A percentile compares a stretch with the other conserved stretches of the same genome.
Conservation (phyloP, 2,888 invertebrate species). For the Drosophila subquinaria region DNA sequence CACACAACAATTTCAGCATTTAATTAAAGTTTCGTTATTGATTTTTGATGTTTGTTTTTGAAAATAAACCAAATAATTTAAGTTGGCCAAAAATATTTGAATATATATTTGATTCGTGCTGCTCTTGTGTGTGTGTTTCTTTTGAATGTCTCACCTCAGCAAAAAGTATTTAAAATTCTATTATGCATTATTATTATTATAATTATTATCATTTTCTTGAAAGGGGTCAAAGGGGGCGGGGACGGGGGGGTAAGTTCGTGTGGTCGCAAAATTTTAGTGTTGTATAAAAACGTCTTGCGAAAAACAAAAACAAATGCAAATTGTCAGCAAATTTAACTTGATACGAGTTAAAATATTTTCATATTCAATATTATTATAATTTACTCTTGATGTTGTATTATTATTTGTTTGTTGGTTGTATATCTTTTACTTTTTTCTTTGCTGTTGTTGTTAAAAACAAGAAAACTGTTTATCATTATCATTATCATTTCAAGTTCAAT, state of each 20-base stretch:
- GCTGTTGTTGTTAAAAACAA: slow-evolving; percentile 77
- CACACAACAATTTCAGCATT: slow-evolving; percentile 84
- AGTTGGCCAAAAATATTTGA: slow-evolving; percentile 52
- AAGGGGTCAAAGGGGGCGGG: slow-evolving; percentile 27
- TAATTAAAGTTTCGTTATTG: slow-evolving; percentile 47
- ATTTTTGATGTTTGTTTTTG: slow-evolving; percentile 41
- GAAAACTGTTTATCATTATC: slow-evolving; percentile 73
- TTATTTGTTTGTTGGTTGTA: slow-evolving; percentile 43
- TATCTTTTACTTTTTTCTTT: slow-evolving; percentile 20
- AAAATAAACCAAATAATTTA: neutral
- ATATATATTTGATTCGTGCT: slow-evolving; percentile 56
- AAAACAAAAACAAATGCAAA: slow-evolving; percentile 84
- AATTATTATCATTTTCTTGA: slow-evolving; percentile 18
- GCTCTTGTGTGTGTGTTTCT: slow-evolving; percentile 84
- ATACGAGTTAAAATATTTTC: slow-evolving; percentile 66
- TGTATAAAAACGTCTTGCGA: slow-evolving; percentile 73
- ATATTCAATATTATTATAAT: slow-evolving; percentile 59
- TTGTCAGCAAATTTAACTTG: slow-evolving; percentile 73
- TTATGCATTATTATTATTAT: slow-evolving; percentile 20
- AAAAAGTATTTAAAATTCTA: slow-evolving; percentile 67
- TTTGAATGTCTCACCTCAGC: slow-evolving; percentile 86
- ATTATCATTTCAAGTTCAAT: slow-evolving; percentile 44
- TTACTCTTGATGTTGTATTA: slow-evolving; percentile 55
- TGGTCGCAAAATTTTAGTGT: slow-evolving; percentile 69
- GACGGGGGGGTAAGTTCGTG: slow-evolving; percentile 41